Evolutionary conservation across 2,113 vertebrate genomes (phyloP), one percentile per base, ranked within the genome.

Genomic region (Struthio camelus): DNA sequence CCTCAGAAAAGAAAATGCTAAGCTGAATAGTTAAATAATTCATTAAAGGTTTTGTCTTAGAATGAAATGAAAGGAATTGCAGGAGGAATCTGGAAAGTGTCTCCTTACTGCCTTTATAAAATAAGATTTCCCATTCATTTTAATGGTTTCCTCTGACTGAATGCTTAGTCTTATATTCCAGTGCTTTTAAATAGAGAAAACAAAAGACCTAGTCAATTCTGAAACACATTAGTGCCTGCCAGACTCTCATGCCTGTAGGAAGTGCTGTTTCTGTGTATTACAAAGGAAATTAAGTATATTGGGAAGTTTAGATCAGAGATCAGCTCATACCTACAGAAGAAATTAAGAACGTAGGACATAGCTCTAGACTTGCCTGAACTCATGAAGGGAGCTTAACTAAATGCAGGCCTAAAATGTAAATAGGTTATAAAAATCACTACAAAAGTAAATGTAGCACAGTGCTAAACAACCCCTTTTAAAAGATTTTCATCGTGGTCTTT

Each of bases 81-180:
- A 62, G 15, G 66, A 92, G 56, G 40, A 80, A 84, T 95, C 93
- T 94, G 87, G 93, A 97, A 96, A 87, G 3, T 58, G 77, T 94
- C 82, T 95, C 85, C 58, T 80, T 84, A 78, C 62, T 94, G 44
- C 69, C 87, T 42, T n/a, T 48, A 82, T 90, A 88, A 94, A 95
- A 94, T 62, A 77, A 91, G 75, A 89, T 95, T 96, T 83, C 54
- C 59, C 27, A 66, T 93, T 97, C 23, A 46, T 94, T 95, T 94
- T 38, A 81, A 73, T 89, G 38, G 24, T 78, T 92, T 97, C 78
- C 79, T 86, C 61, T 79, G 80, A 81, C 50, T 96, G 80, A 94
- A 85, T 83, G 23, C 17, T 69, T 80, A 78, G 34, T n/a, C 22
- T 30, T 87, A 23, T 34, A 25, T 69, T 85, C 27, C 24, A 77